Base-by-base conservation (phyloP, 1,140 invertebrate genomes). In the Lordiphosa stackelbergi region DNA sequence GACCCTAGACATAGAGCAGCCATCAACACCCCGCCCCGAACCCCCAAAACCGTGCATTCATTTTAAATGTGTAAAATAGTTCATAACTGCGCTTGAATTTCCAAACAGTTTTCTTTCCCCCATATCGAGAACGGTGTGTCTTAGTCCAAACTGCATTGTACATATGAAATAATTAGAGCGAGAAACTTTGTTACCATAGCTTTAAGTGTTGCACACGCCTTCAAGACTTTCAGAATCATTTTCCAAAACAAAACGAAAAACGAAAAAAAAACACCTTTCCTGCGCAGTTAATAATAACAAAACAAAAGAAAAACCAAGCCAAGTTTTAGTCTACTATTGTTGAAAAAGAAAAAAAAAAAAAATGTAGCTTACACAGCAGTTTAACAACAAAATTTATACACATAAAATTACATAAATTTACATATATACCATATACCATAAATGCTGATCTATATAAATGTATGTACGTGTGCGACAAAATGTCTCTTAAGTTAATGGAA, bases 131-230 rank as follows among this genome's bases (percentile, higher is more conserved):
- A 68, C 64, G 54, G 64, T 58, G 64, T 68, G 63, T 68, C 65
- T 69, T 69, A 54, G 55, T 51, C 37, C 65, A 64, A 47, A 48
- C 57, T 57, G 41, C 64, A 46, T 31, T 56, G 12, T 53, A 37
- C 48, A 53, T 48, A 59, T 28, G 28, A 47, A 61, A 37, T 42
- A 31, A 43, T 49, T 46, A 58, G 45, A 65, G 43, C 48, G 51
- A 69, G 54, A 48, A 73, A 81, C 75, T 81, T 81, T 81, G 75
- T 81, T 81, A 81, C 59, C 28, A 69, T 81, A 81, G 69, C 68
- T 81, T 83, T 81, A 81, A 81, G 75, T 83, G 75, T 83, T 81
- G 77, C 77, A 81, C 71, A 74, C 78, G 73, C 75, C 68, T 56
- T 83, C 66, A 75, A 57, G 66, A 75, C 53, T 71, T 81, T 55